Percentiles rank a stretch among this genome's conserved stretches.
Evolutionary conservation across 2,888 invertebrate species (phyloP).

Genomic region (Agrilus cyanescens): DNA sequence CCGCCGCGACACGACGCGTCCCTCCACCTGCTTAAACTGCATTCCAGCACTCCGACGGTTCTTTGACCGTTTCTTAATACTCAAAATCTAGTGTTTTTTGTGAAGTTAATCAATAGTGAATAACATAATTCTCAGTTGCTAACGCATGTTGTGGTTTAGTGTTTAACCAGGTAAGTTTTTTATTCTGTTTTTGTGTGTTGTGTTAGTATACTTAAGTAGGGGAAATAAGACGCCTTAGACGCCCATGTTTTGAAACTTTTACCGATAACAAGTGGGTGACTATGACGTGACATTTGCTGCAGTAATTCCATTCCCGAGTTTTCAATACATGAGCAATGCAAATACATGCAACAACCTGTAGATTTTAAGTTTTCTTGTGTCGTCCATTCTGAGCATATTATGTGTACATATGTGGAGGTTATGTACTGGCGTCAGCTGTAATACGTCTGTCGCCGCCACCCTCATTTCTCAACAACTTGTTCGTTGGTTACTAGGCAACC

Average conservation of each 20-base stretch:
- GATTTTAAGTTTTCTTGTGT: no score
- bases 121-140: background rate
- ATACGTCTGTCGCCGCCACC: no score
- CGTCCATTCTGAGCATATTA: no score
- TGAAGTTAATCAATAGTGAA: background rate
- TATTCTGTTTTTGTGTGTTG: constrained; percentile 5
- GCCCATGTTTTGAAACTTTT: constrained; percentile 10
- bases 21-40: constrained; percentile 31
- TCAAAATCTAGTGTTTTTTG: constrained; percentile 5
- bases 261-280: background rate
- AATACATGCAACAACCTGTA: no score
- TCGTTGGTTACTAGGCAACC: no score
- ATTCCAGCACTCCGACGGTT: constrained; percentile 24
- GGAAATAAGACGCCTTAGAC: constrained; percentile 30
- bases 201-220: constrained; percentile 12
- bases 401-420: no score
- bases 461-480: no score
- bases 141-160: background rate
- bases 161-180: constrained; percentile 1
- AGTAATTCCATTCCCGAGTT: background rate
- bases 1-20: constrained; percentile 37
- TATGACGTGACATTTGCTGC: background rate
- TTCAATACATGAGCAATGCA: no score
- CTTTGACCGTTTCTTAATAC: constrained; percentile 17
- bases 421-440: no score